Conservation (phyloP, 2,113 vertebrate genomes). For the Macrotis lagotis region DNA sequence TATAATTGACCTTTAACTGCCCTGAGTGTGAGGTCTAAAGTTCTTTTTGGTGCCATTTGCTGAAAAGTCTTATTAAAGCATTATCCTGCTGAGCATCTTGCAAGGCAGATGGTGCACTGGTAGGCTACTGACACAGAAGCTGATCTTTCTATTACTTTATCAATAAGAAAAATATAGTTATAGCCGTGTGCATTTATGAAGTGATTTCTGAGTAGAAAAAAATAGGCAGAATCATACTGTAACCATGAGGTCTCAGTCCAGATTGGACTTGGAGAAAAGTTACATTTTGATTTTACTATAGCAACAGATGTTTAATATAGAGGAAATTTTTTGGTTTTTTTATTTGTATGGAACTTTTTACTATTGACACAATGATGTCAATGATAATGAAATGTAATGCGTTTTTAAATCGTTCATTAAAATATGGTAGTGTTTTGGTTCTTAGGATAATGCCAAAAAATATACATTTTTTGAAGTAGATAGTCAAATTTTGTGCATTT, state of each 20-base stretch:
- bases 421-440: not conserved
- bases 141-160: slow-evolving; percentile 65
- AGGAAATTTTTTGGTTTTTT: not conserved
- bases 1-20: slow-evolving; percentile 74
- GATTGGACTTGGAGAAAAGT: slow-evolving; percentile 3
- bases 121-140: slow-evolving; percentile 70
- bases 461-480: not conserved
- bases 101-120: slow-evolving; percentile 71
- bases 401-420: not conserved
- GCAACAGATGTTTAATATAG: not conserved
- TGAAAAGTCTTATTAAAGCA: slow-evolving; percentile 73
- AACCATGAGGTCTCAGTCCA: slow-evolving; percentile 16
- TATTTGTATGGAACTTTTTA: not conserved
- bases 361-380: too few species aligned
- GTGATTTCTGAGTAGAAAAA: slow-evolving; percentile 2
- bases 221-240: not conserved
- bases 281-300: not conserved
- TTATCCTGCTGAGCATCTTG: slow-evolving; percentile 74
- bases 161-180: slow-evolving; percentile 55
- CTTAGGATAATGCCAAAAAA: not conserved
- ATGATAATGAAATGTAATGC: not conserved
- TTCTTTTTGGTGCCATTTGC: slow-evolving; percentile 78
- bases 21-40: slow-evolving; percentile 71
- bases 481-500: not conserved
- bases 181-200: not conserved